These are phyloP conservation scores for Hypolimnas misippus DNA, from an alignment of 2,888 invertebrate genomes.

Conservation along the genomic window DNA sequence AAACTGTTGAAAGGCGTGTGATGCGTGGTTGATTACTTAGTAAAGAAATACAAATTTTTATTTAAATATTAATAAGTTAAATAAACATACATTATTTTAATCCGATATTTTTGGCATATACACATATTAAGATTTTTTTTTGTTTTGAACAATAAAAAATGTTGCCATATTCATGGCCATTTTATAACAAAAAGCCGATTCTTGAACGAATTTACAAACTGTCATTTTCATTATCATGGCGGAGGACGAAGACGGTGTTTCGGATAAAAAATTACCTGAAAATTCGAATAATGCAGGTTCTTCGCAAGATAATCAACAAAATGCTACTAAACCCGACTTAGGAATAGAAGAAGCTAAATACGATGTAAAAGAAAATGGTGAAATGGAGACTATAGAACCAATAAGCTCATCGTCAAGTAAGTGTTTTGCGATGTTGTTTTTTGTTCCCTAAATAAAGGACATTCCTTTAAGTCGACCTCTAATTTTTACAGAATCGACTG, in stretches of 20 bases:
- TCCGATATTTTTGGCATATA: no score
- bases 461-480: conserved; percentile 54
- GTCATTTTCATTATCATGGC: conserved; percentile 82
- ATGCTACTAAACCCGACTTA: conserved; percentile 73
- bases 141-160: not conserved
- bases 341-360: conserved; percentile 80
- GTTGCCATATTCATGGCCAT: conserved; percentile 9
- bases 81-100: no score
- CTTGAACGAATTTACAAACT: conserved; percentile 56
- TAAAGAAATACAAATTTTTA: no score
- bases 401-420: conserved; percentile 76
- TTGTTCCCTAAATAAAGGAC: conserved; percentile 72
- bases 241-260: conserved; percentile 82
- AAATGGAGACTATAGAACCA: conserved; percentile 63
- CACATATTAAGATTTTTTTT: no score
- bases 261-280: conserved; percentile 77
- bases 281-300: conserved; percentile 70
- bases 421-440: conserved; percentile 78
- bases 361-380: conserved; percentile 72
- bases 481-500: conserved; percentile 73
- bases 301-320: conserved; percentile 70
- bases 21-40: no score
- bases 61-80: no score
- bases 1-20: no score
- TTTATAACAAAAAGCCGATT: conserved; percentile 39